These are phyloP conservation scores for Eonycteris spelaea DNA, from an alignment of 2,113 vertebrate species.

Conservation along the genomic window DNA sequence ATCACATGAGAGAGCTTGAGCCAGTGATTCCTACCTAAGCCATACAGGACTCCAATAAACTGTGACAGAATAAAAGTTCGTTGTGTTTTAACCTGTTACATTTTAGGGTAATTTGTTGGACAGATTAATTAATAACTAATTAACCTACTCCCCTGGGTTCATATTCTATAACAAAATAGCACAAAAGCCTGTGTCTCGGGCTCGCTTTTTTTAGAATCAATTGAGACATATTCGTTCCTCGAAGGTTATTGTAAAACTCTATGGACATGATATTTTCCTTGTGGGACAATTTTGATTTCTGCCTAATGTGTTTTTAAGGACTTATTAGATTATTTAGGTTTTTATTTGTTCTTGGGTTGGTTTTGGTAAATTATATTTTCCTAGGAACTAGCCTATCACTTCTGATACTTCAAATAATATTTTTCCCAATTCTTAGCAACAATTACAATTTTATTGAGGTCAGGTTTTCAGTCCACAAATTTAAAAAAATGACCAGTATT, in stretches of 20 bases:
- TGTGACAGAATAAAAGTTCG: background rate
- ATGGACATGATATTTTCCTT: background rate
- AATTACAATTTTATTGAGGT: background rate
- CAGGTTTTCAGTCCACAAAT: background rate
- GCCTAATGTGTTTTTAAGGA: background rate
- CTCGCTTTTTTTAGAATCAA: background rate
- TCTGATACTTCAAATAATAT: background rate
- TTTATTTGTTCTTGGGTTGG: background rate
- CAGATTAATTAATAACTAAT: background rate
- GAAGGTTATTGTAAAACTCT: background rate
- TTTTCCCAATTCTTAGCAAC: background rate
- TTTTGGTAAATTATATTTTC: background rate
- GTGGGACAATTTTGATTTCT: background rate
- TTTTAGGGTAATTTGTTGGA: background rate
- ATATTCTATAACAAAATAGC: background rate
- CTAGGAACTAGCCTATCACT: background rate
- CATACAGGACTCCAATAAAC: background rate
- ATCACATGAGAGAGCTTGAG: background rate
- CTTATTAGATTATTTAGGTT: background rate
- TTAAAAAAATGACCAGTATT: background rate
- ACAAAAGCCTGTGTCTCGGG: background rate
- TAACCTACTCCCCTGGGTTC: background rate
- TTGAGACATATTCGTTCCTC: too few species aligned
- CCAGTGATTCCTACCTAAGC: too few species aligned
- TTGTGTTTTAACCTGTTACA: background rate